Base-by-base conservation (phyloP, 2,888 invertebrate species). In the Acleris holmiana region DNA sequence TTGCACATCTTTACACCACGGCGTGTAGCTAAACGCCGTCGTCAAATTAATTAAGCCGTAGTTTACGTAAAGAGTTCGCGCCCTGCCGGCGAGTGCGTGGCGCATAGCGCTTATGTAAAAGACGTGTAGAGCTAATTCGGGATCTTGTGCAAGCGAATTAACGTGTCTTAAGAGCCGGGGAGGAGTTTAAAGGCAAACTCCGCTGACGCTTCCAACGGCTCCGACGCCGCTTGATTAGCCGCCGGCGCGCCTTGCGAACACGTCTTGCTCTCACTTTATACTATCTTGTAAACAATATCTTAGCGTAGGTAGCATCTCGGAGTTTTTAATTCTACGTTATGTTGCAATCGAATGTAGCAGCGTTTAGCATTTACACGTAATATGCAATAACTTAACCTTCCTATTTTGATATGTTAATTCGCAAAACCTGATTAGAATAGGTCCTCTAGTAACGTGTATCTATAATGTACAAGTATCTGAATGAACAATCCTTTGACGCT, bases 191-290 rank as follows among this genome's bases (percentile, higher is more conserved):
- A 78, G 68, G 70, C 72, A 73, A 74, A 70, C 75, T 75, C 76
- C 69, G 70, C 67, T 67, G 48, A n/a, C 69, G 67, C 69, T 70
- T 67, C 73, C 72, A 68, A 64, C 71, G 72, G 71, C 73, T 67
- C 73, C 72, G 68, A 66, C 71, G 71, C 71, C 73, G 69, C 75
- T 76, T 80, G 80, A 82, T 82, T 79, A 82, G 73, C 76, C 75
- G 71, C 68, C 73, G 73, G 73, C 74, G 77, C 75, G 77, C 74
- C 72, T 70, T 66, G 62, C 67, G 68, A 61, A 64, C 68, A 41
- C 69, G 68, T 70, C 70, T 68, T 35, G 18, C 35, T 40, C 44
- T 17, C 15, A 54, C 55, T 48, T 40, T 64, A 57, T 46, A 19
- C 25, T n/a, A 40, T 17, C 6, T n/a, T n/a, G n/a, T 49, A 54